These are phyloP conservation scores for Champsocephalus esox DNA, from an alignment of 2,797 vertebrate species.

Conservation along the genomic window DNA sequence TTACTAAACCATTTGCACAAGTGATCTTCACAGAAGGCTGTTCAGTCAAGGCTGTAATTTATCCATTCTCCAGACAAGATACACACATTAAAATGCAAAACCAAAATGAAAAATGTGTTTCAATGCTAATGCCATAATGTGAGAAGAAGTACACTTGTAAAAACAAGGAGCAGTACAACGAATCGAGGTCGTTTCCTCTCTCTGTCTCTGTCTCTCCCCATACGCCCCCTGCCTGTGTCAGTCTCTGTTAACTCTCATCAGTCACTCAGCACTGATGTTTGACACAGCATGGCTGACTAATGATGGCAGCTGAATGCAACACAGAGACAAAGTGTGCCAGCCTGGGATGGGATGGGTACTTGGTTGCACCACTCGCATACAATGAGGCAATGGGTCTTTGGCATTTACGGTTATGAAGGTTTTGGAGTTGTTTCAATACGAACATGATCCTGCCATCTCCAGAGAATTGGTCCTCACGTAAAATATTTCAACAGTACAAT, in stretches of 20 bases:
- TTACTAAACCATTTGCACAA: conserved; percentile 29
- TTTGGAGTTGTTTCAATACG: neutral
- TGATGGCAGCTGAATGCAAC: conserved; percentile 44
- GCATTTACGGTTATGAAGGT: neutral
- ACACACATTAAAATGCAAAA: conserved; percentile 27
- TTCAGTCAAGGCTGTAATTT: conserved; percentile 20
- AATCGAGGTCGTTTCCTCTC: conserved; percentile 13
- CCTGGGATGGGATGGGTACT: conserved; percentile 2
- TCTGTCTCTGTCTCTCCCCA: neutral
- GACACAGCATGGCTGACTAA: conserved; percentile 60
- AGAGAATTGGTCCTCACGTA: neutral
- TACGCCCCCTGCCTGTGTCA: conserved; percentile 41
- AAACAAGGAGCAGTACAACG: neutral
- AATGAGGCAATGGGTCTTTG: conserved; percentile 13
- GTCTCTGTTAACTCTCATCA: conserved; percentile 38
- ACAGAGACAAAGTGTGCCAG: conserved; percentile 47
- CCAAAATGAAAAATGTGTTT: conserved; percentile 22
- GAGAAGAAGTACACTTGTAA: conserved; percentile 7
- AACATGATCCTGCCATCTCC: neutral
- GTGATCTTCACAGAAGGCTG: conserved; percentile 23
- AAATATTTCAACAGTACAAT: neutral
- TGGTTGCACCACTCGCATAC: conserved; percentile 19
- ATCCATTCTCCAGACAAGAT: conserved; percentile 2
- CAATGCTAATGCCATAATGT: conserved; percentile 3
- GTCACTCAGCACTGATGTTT: conserved; percentile 42